Evolutionary conservation across 2,888 invertebrate species (phyloP), one percentile per base, ranked within the genome.

Genomic region (Latrodectus hesperus): DNA sequence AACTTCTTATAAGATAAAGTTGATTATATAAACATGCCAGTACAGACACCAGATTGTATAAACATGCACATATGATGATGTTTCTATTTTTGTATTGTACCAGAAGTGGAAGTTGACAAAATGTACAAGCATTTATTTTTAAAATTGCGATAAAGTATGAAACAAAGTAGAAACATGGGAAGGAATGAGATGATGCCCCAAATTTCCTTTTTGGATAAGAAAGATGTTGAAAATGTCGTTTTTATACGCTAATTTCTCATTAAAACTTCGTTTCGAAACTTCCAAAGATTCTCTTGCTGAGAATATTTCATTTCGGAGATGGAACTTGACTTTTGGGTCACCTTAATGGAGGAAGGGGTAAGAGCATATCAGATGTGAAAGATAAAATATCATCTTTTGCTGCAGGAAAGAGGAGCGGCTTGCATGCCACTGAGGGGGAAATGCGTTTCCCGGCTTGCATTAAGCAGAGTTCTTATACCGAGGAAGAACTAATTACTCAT

Each of bases 401-500:
- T 38, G 38, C 38, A 38, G 38, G 38, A 38, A 38, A 38, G 38
- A 38, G 38, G 38, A 38, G 38, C 38, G 38, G 38, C 38, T 38
- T 38, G 14, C n/a, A 60, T 16, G 60, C 14, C 60, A 16, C 60
- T 60, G 52, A 53, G 60, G 64, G 76, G 86, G 81, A 81, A 75
- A 82, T 81, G 86, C 81, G 86, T 72, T 81, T 81, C 86, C 86
- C 86, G 81, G 68, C 71, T 78, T 65, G 67, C 78, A 84, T 84
- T 84, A 76, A 71, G 81, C 77, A 76, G 81, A 70, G 86, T 87
- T 87, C 86, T 87, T 87, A 87, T 87, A 81, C 76, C 67, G 72
- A 81, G 81, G 86, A 86, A 87, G 86, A 87, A 87, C 86, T 87
- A 87, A 87, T 87, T 87, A 87, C 86, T 87, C 81, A 87, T 87